Evolutionary conservation across 1,140 invertebrate genomes (phyloP), one percentile per base, ranked within the genome.

Genomic region (Drosophila hydei): DNA sequence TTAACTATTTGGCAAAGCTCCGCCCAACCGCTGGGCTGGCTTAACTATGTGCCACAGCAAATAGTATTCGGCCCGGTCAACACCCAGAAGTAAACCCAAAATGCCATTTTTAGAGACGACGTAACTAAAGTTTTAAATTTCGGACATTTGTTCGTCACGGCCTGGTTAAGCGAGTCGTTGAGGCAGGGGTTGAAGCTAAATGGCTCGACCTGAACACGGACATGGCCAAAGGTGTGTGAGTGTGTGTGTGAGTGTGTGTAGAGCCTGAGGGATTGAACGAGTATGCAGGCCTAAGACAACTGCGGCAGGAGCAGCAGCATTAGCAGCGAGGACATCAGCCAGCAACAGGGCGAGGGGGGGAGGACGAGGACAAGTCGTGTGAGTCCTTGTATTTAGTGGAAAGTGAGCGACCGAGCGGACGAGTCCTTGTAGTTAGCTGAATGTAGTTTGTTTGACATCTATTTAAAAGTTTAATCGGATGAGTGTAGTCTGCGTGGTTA

Each of bases 381-480:
- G 58, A 80, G 75, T 87, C 81, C 81, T 87, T 87, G 81, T 88
- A 78, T 71, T 72, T 73, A 77, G 77, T 33, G 30, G 30, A 11
- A 11, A 33, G 30, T 11, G 11, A 11, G 30, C 30, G 25, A 27
- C 3, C 25, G 30, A 11, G 30, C 30, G 38, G 9, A 18, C 50
- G 59, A 81, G 76, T 88, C 83, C 83, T 88, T 88, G 83, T 88
- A 79, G 75, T 72, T 75, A 77, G 77, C 77, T 64, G 80, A 77
- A 74, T 88, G 83, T 88, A 88, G 83, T 88, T 88, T 88, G 83
- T 88, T 88, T 88, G 83, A 88, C 83, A 88, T 88, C 83, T 89
- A 88, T 88, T 88, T 88, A 88, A 88, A 88, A 88, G 83, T 88
- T 88, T 88, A 88, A 88, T 88, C 83, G 83, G 83, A 88, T 88